These are phyloP conservation scores for Trachurus trachurus DNA, from an alignment of 2,797 vertebrate species.

Conservation along the genomic window DNA sequence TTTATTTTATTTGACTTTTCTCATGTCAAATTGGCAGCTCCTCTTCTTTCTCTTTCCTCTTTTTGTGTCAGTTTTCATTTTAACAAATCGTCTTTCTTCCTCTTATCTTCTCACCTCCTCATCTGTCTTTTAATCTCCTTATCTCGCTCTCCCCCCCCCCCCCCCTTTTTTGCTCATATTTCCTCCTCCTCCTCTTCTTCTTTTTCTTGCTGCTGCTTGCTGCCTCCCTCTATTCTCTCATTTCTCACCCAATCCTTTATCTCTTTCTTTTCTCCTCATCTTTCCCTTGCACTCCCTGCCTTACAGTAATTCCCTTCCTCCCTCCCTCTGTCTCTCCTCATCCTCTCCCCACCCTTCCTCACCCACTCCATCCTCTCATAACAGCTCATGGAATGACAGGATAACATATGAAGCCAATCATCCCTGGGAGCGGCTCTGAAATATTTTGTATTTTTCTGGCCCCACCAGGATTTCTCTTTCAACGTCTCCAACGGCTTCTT, in stretches of 20 bases:
- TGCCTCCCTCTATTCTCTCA: background rate
- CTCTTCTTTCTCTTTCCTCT: background rate
- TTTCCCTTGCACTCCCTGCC: constrained; percentile 11
- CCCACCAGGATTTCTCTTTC: constrained; percentile 39
- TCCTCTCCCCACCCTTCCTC: constrained; percentile 39
- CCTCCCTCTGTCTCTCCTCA: background rate
- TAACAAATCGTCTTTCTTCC: background rate
- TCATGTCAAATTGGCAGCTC: constrained; percentile 37
- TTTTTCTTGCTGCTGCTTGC: background rate
- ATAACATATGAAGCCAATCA: constrained; percentile 79
- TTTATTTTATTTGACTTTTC: constrained; percentile 41
- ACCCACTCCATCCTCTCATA: constrained; percentile 63
- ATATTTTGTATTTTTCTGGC: constrained; percentile 62
- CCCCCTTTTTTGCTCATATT: background rate
- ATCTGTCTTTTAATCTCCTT: background rate
- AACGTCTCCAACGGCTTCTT: background rate
- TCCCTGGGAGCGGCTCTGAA: constrained; percentile 69
- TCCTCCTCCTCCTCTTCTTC: background rate
- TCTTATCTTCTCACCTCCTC: constrained; percentile 5
- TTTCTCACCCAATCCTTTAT: background rate
- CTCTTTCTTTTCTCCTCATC: constrained; percentile 5
- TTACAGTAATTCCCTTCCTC: constrained; percentile 29
- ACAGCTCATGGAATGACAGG: constrained; percentile 65
- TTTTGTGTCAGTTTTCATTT: background rate
- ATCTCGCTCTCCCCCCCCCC: background rate